Conservation (phyloP, 2,888 invertebrate species). For the Drosophila kambysellisi region DNA sequence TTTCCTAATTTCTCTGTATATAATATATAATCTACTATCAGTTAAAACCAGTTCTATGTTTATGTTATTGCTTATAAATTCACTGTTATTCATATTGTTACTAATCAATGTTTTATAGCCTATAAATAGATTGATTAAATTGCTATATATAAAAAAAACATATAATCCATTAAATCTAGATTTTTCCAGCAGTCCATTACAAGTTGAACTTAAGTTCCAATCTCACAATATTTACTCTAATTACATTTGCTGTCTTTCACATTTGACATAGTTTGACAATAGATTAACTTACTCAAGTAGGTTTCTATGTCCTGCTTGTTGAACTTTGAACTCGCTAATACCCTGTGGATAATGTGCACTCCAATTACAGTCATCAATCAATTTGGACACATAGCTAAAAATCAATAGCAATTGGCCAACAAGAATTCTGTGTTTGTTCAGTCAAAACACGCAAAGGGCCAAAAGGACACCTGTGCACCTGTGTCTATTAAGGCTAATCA, state of each 20-base stretch:
- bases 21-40: too few species aligned
- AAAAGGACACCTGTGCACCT: constrained; percentile 44
- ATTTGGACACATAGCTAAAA: constrained; percentile 31
- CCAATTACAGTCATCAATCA: constrained; percentile 71
- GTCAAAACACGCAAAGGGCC: constrained; percentile 9
- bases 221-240: not conserved
- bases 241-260: too few species aligned
- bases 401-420: constrained; percentile 42
- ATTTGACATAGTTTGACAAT: constrained; percentile 11
- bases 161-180: not conserved
- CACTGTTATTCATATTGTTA: too few species aligned
- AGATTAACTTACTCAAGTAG: not conserved
- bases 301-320: not conserved
- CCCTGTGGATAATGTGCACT: not conserved
- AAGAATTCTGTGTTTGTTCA: not conserved
- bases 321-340: constrained; percentile 34
- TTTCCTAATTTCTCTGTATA: too few species aligned
- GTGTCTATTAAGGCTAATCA: constrained; percentile 65
- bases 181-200: not conserved
- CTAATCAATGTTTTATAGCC: too few species aligned
- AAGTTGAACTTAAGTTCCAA: not conserved
- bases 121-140: too few species aligned
- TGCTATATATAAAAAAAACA: too few species aligned
- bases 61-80: too few species aligned
- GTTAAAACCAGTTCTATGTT: too few species aligned